Base-by-base conservation (phyloP, 2,113 vertebrate genomes). In the Ia io region DNA sequence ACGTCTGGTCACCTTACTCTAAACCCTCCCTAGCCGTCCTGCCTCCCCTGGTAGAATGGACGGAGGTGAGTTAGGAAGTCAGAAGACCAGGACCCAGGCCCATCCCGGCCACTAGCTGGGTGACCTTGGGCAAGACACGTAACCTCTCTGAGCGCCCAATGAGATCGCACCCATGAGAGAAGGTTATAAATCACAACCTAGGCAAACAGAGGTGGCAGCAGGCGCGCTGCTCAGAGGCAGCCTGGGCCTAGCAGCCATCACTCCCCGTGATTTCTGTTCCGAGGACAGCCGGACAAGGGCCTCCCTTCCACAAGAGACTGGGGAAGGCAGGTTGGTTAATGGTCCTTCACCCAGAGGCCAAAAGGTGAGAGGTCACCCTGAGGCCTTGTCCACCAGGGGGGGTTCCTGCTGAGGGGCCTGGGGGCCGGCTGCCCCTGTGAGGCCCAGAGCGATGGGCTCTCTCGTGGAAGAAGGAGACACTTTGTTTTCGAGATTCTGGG, bases 331-430 rank as follows among this genome's bases (percentile, higher is more conserved):
- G 92, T 93, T 96, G 96, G 97, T 93, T 86, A 97, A 97, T 95
- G 96, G 96, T 95, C 96, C 93, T 97, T 96, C 92, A 95, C 92
- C 94, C 94, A 14, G 82, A 93, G 96, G 95, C 78, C 94, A 96
- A 88, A 83, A 96, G 97, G 95, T 76, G 90, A 97, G 93, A 96
- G 95, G 94, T 97, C 95, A 95, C 56, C 59, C 37, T 0, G 37
- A 86, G 96, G 95, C 94, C 97, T 93, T 90, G 67, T 96, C 95
- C 94, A 65, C 84, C 3, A 69, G 42, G 61, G 73, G 53, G 67
- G 37, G 69, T 82, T 94, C 85, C 88, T 69, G 77, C 90, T 74
- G 92, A 84, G 92, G 77, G 88, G 90, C 85, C 84, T 40, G 51
- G 89, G 93, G 96, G 65, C 65, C 20, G 1, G 69, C 84, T 80